phyloP scores from a whole-genome alignment of 2,113 vertebrate genomes.

The Jacana jacana region DNA sequence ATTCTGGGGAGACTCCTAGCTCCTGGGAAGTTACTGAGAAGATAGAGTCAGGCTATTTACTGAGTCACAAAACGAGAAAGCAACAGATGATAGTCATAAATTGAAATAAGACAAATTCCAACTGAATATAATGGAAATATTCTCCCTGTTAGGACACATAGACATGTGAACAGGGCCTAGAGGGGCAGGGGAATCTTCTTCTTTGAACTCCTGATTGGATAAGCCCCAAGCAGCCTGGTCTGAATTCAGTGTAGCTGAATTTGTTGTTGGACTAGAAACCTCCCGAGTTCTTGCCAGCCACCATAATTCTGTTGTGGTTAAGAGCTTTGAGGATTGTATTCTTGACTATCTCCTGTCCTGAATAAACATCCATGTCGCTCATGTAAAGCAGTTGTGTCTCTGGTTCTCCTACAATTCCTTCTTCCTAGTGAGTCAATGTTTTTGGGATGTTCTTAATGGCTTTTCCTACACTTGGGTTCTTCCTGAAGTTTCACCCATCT shows the following conservation, averaged over 20 bases:
- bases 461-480: not conserved
- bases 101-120: not conserved
- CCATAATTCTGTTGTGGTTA: not conserved
- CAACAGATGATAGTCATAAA: not conserved
- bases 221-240: not conserved
- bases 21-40: not conserved
- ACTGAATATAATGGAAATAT: rapidly evolving
- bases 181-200: not conserved
- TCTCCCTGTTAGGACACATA: not conserved
- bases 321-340: not conserved
- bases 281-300: not conserved
- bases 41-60: not conserved
- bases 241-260: not conserved
- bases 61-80: not conserved
- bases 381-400: not conserved
- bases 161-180: not conserved
- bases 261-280: not conserved
- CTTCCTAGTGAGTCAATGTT: not conserved
- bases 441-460: not conserved
- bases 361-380: not conserved
- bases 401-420: not conserved
- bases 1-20: not conserved
- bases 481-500: not conserved
- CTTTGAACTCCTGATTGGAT: not conserved
- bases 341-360: not conserved